These are phyloP conservation scores for Morpho helenor DNA, from an alignment of 2,888 invertebrate genomes.

Conservation along the genomic window DNA sequence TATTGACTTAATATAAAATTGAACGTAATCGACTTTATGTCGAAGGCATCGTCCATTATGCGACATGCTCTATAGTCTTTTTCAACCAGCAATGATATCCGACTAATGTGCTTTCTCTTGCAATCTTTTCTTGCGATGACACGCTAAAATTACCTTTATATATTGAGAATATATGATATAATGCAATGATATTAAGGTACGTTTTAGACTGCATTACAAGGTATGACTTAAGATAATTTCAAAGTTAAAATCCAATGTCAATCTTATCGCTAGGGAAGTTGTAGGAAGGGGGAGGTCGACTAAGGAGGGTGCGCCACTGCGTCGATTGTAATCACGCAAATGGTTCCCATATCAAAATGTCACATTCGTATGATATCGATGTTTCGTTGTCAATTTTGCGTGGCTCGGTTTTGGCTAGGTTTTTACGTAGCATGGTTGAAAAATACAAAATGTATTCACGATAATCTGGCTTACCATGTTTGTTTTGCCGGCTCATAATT, in stretches of 20 bases:
- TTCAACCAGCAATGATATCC: conserved; percentile 69
- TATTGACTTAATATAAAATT: conserved; percentile 68
- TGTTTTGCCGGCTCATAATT: neutral
- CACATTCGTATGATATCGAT: conserved; percentile 65
- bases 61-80: conserved; percentile 67
- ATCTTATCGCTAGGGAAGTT: conserved; percentile 77
- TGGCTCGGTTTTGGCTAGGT: conserved; percentile 27
- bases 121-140: conserved; percentile 76
- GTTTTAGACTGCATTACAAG: conserved; percentile 39
- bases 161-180: conserved; percentile 45
- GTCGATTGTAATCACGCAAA: conserved; percentile 78
- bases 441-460: conserved; percentile 10
- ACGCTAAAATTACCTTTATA: conserved; percentile 53
- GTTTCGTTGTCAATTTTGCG: conserved; percentile 53
- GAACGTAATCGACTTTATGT: conserved; percentile 63
- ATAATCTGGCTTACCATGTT: conserved; percentile 7
- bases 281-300: conserved; percentile 55
- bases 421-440: conserved; percentile 25
- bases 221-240: conserved; percentile 66
- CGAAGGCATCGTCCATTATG: conserved; percentile 55
- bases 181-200: conserved; percentile 37
- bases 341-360: conserved; percentile 74
- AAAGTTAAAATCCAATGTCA: conserved; percentile 71
- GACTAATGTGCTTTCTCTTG: conserved; percentile 74
- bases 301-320: conserved; percentile 69